A percentile compares a stretch with the other conserved stretches of the same genome.
phyloP scores from a whole-genome alignment of 1,140 invertebrate species.

The Fopius arisanus region DNA sequence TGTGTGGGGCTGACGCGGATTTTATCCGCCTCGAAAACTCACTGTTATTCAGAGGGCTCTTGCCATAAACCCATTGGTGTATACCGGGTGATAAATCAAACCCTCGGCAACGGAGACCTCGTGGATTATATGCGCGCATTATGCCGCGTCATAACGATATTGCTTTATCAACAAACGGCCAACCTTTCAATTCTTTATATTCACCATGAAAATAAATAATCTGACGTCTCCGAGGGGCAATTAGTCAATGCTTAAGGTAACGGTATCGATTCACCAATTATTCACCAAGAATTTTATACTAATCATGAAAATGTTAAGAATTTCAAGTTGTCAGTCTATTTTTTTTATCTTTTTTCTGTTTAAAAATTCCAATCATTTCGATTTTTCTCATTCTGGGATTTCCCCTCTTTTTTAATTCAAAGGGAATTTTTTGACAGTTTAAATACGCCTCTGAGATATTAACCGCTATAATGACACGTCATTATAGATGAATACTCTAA shows the following conservation, averaged over 20 bases:
- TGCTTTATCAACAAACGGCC: slow-evolving; percentile 38
- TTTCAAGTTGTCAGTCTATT: no score
- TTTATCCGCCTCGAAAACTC: slow-evolving; percentile 24
- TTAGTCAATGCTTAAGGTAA: not conserved
- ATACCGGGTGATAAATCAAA: slow-evolving; percentile 26
- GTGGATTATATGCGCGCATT: slow-evolving; percentile 31
- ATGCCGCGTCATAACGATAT: slow-evolving; percentile 38
- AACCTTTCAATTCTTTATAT: slow-evolving; percentile 23
- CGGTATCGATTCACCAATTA: not conserved
- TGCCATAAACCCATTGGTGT: slow-evolving; percentile 5
- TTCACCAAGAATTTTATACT: no score
- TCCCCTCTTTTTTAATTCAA: no score
- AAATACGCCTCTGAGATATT: not conserved
- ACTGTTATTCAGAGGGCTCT: not conserved
- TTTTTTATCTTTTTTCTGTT: no score
- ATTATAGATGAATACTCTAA: not conserved
- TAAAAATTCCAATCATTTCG: no score
- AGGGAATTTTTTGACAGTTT: not conserved
- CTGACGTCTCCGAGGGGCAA: not conserved
- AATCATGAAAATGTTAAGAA: no score
- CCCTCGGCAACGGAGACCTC: not conserved
- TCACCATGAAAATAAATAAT: not conserved
- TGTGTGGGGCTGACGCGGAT: not conserved
- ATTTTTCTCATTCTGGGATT: no score
- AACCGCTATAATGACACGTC: not conserved